These are phyloP conservation scores for Hemichromis elongatus DNA, from an alignment of 2,113 vertebrate genomes.

Conservation along the genomic window DNA sequence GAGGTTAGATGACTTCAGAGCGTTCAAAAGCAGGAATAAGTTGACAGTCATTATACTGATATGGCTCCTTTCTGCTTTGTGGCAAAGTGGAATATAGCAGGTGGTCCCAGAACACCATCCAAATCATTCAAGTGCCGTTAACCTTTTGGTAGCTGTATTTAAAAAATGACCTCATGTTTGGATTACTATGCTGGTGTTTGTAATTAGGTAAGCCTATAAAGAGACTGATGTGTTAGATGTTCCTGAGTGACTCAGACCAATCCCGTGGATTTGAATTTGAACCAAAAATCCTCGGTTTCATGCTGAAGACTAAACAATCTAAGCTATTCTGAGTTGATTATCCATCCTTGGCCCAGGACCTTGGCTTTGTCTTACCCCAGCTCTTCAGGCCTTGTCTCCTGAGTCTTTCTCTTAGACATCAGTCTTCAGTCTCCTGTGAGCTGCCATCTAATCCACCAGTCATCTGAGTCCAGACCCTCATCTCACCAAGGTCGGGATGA, in stretches of 20 bases:
- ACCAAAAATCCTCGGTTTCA: not conserved
- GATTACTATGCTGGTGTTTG: not conserved
- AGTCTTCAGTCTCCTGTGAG: slow-evolving; percentile 44
- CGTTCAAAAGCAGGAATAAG: not conserved
- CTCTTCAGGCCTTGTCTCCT: slow-evolving; percentile 1
- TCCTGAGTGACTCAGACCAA: not conserved
- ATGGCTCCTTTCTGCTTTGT: not conserved
- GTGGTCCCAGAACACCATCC: not conserved
- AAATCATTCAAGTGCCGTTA: not conserved
- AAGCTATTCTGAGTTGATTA: not conserved
- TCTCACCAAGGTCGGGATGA: slow-evolving; percentile 64
- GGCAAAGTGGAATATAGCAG: not conserved
- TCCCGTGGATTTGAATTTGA: not conserved
- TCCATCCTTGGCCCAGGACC: not conserved
- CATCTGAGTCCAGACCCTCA: slow-evolving; percentile 60
- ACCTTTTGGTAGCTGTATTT: not conserved
- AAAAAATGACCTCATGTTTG: not conserved
- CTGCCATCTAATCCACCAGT: slow-evolving; percentile 61
- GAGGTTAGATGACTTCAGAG: not conserved
- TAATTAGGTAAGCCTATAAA: not conserved
- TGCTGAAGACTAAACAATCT: not conserved
- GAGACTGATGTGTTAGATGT: not conserved
- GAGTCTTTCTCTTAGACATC: slow-evolving; percentile 25
- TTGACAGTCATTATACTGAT: not conserved
- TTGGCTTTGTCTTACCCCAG: not conserved